Conservation (phyloP, 2,888 invertebrate genomes). For the Junonia oenone region DNA sequence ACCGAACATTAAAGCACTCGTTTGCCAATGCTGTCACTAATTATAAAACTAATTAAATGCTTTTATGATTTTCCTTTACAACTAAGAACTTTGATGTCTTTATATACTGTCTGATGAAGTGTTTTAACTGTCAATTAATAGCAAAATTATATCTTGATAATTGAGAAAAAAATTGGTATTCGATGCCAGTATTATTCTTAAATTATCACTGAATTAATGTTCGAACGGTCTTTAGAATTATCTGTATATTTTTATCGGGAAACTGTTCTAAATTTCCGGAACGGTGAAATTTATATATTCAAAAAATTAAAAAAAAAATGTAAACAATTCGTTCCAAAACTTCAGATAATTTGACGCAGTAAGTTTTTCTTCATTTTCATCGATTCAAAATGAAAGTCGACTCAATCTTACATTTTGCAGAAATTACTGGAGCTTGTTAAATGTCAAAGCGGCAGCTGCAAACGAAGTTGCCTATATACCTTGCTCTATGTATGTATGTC, state of each 20-base stretch:
- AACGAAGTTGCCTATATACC: conserved; percentile 37
- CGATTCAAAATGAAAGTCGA: neutral
- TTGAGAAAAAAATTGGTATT: neutral
- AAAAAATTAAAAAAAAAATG: neutral
- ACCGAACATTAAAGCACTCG: conserved; percentile 66
- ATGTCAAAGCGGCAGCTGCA: conserved; percentile 34
- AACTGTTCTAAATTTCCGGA: too few species aligned
- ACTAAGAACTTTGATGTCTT: neutral
- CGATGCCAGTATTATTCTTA: neutral
- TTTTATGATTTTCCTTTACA: conserved; percentile 39
- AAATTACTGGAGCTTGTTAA: neutral
- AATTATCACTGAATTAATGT: too few species aligned
- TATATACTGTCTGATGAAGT: neutral
- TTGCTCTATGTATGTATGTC: conserved; percentile 9
- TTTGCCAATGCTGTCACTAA: conserved; percentile 52
- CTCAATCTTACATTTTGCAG: neutral
- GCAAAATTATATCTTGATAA: neutral
- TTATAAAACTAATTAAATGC: conserved; percentile 60
- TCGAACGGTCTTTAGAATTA: too few species aligned
- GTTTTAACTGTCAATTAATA: too few species aligned
- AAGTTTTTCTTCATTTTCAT: too few species aligned
- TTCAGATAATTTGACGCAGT: too few species aligned
- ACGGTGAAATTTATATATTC: too few species aligned
- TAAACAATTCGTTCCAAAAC: too few species aligned
- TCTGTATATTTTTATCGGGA: too few species aligned